Conservation (phyloP, 2,888 invertebrate species). For the Liodrosophila aerea region DNA sequence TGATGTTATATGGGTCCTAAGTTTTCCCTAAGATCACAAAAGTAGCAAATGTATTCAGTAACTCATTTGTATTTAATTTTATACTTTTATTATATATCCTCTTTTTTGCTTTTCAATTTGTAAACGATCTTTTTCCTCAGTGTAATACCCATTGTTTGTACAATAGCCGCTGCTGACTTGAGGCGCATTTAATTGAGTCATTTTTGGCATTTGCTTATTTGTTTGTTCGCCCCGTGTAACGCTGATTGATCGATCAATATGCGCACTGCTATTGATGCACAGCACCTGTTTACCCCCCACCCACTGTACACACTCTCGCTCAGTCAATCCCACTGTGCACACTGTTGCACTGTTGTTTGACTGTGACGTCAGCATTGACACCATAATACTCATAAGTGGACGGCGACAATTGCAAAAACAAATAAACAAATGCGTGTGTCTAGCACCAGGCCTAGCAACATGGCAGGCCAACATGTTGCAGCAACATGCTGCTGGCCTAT, state of each 20-base stretch:
- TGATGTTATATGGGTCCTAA: too few species aligned
- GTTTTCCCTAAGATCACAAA: too few species aligned
- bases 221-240: conserved; percentile 37
- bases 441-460: neutral
- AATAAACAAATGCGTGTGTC: neutral
- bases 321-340: neutral
- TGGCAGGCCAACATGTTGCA: neutral
- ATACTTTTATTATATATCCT: too few species aligned
- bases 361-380: conserved; percentile 72
- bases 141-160: conserved; percentile 17
- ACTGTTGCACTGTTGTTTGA: neutral
- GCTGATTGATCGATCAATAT: conserved; percentile 34
- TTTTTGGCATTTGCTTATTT: conserved; percentile 28
- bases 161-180: conserved; percentile 13
- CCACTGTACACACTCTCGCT: neutral
- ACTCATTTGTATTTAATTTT: too few species aligned
- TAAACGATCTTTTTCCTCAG: neutral
- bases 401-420: neutral
- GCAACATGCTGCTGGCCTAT: conserved; percentile 1
- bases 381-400: conserved; percentile 43
- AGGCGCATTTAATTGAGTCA: conserved; percentile 42
- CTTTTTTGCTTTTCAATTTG: too few species aligned
- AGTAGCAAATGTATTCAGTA: too few species aligned
- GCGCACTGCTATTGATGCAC: conserved; percentile 27
- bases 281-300: neutral